Evolutionary conservation across 2,797 vertebrate species (phyloP).

Genomic region (Simalia tracyae): DNA sequence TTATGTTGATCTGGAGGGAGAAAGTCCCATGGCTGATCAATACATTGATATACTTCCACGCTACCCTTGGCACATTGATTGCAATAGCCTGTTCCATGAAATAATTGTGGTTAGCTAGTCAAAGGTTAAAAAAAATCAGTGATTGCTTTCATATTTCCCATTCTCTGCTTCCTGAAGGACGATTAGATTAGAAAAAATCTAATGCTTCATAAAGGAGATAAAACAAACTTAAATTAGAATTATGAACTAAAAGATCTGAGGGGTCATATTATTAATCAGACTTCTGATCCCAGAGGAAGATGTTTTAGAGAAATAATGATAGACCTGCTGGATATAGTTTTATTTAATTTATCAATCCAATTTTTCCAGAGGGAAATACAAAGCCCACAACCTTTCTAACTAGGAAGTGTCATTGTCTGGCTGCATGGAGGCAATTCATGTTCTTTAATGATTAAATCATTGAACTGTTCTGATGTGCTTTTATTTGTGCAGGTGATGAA

Average conservation of each 20-base stretch:
- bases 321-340: not conserved
- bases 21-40: not conserved
- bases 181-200: not conserved
- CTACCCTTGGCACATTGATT: not conserved
- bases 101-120: not conserved
- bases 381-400: not conserved
- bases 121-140: not conserved
- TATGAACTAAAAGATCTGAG: not conserved
- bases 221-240: not conserved
- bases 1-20: not conserved
- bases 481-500: constrained; percentile 85
- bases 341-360: not conserved
- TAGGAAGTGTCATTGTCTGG: not conserved
- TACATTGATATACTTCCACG: not conserved
- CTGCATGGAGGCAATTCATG: not conserved
- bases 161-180: not conserved
- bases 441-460: not conserved
- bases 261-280: not conserved
- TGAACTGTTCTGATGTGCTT: not conserved
- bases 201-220: not conserved
- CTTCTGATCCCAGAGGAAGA: not conserved
- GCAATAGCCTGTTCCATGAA: not conserved
- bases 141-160: not conserved
- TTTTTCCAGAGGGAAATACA: not conserved
- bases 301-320: not conserved